Evolutionary conservation across 1,140 invertebrate species (phyloP), one percentile per base, ranked within the genome.

Genomic region (Dendroctonus ponderosae): DNA sequence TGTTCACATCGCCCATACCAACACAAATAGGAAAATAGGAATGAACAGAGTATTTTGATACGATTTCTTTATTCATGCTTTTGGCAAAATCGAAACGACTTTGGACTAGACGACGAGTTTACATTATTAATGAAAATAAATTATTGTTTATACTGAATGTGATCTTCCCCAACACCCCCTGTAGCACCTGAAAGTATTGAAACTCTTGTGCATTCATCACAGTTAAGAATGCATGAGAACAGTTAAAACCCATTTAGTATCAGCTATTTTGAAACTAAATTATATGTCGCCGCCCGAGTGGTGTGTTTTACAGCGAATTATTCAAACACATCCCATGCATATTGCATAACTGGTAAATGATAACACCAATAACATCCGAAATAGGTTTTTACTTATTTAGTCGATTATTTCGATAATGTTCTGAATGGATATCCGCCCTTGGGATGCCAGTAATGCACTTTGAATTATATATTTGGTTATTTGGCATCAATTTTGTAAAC

Each of bases 261-360:
- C 50, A 9, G 50, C 5, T 52, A 26, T 52, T 52, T 52, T 52
- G 50, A 52, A 52, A 52, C 12, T n/a, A 52, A 52, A 52, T 14
- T 52, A 14, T 9, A 26, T n/a, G 9, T 26, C 50, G n/a, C 15
- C 38, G 50, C 12, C 38, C 7, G n/a, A 37, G n/a, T 52, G 50
- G 50, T 26, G 50, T 52, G 50, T 52, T 52, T 52, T 52, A 52
- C 50, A 52, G 50, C n/a, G 50, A 52, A 52, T 52, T 52, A 52
- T 52, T 52, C 50, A 52, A 52, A 52, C 14, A 5, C 9, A 14
- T 14, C 12, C 50, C n/a, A 52, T 52, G 15, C 14, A 52, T 52
- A 52, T 52, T 52, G 26, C n/a, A 52, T 52, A 15, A 37, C 38
- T 52, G n/a, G 50, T 52, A 52, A 52, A 52, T 52, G 50, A 52